A percentile compares a stretch with the other conserved stretches of the same genome.
These are phyloP conservation scores for Lochmaea crataegi DNA, from an alignment of 2,888 invertebrate species.

Conservation along the genomic window DNA sequence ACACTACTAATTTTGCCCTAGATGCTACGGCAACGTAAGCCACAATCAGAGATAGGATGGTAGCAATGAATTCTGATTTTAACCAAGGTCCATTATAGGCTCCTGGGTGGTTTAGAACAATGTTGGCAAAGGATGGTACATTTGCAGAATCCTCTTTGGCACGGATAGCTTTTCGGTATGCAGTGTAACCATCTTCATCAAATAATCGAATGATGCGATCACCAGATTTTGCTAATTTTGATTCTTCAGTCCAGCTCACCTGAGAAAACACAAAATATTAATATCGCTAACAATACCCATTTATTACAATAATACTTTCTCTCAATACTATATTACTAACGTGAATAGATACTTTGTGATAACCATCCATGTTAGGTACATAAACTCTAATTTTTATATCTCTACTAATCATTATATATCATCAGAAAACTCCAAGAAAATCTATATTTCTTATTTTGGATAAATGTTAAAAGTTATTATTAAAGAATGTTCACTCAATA, in stretches of 20 bases:
- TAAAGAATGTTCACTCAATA: too few species aligned
- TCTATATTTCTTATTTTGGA: too few species aligned
- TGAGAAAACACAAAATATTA: slow-evolving; percentile 58
- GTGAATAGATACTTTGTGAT: too few species aligned
- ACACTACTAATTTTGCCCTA: slow-evolving; percentile 76
- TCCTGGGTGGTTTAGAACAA: slow-evolving; percentile 79
- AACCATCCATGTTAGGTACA: too few species aligned
- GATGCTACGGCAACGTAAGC: slow-evolving; percentile 89
- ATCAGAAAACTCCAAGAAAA: too few species aligned
- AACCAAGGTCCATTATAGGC: slow-evolving; percentile 93
- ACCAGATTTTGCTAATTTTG: slow-evolving; percentile 84
- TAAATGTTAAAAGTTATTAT: too few species aligned
- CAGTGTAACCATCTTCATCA: slow-evolving; percentile 93
- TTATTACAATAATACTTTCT: neutral
- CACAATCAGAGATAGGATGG: slow-evolving; percentile 79
- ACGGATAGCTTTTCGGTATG: slow-evolving; percentile 84
- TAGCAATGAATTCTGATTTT: slow-evolving; percentile 91
- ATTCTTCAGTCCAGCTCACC: slow-evolving; percentile 95
- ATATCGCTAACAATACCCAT: neutral
- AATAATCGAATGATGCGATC: slow-evolving; percentile 83
- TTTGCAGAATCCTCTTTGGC: slow-evolving; percentile 76
- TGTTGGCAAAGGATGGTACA: slow-evolving; percentile 77
- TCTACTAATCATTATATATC: too few species aligned
- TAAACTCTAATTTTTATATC: too few species aligned
- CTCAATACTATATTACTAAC: neutral